phyloP scores from a whole-genome alignment of 2,888 invertebrate genomes.

The Meghimatium bilineatum region DNA sequence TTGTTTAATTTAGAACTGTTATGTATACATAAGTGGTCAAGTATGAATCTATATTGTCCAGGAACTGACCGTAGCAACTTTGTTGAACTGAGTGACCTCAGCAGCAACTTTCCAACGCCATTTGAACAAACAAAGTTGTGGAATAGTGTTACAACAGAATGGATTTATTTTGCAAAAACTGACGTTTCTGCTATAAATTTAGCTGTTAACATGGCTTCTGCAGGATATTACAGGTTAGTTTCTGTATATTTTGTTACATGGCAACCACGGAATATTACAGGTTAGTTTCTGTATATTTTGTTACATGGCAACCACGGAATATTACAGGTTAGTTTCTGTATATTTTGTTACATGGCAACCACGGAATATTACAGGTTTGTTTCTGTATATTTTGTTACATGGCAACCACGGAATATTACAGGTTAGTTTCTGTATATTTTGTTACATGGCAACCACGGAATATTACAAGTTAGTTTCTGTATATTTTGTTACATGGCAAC shows the following conservation, averaged over 20 bases:
- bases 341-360: too few species aligned
- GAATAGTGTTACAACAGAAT: constrained; percentile 66
- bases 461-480: too few species aligned
- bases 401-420: too few species aligned
- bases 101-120: constrained; percentile 74
- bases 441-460: too few species aligned
- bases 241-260: neutral
- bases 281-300: too few species aligned
- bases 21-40: neutral
- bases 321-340: too few species aligned
- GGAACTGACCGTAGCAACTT: constrained; percentile 76
- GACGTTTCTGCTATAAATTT: constrained; percentile 65
- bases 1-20: neutral
- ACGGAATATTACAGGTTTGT: too few species aligned
- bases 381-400: too few species aligned
- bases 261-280: too few species aligned
- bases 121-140: constrained; percentile 72
- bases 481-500: too few species aligned
- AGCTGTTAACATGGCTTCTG: constrained; percentile 73
- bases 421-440: too few species aligned
- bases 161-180: constrained; percentile 67
- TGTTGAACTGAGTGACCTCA: constrained; percentile 66
- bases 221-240: constrained; percentile 73
- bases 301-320: too few species aligned
- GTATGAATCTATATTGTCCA: constrained; percentile 41